A percentile compares a stretch with the other conserved stretches of the same genome.
Conservation (phyloP, 2,797 vertebrate species). For the Huso huso region DNA sequence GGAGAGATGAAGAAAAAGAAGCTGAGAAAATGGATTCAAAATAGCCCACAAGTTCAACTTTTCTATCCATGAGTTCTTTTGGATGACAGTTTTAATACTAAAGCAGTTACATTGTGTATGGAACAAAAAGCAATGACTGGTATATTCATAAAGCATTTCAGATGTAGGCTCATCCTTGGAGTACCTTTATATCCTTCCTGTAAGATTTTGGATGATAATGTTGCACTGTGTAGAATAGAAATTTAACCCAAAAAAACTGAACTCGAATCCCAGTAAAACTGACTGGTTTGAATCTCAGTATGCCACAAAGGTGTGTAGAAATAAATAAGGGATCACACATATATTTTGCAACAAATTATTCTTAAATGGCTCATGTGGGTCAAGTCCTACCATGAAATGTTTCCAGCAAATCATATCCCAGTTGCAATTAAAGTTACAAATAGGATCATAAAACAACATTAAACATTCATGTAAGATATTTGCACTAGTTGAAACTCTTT, state of each 20-base stretch:
- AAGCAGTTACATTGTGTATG: slow-evolving; percentile 11
- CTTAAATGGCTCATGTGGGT: slow-evolving; percentile 57
- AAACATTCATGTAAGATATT: slow-evolving; percentile 64
- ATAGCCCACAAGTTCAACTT: background rate
- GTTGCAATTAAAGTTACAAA: slow-evolving; percentile 56
- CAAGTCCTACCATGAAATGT: slow-evolving; percentile 44
- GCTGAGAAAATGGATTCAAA: background rate
- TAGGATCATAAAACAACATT: slow-evolving; percentile 60
- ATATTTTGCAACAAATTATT: slow-evolving; percentile 55
- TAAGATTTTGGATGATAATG: slow-evolving; percentile 14
- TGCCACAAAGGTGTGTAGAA: slow-evolving; percentile 27
- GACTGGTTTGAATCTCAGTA: slow-evolving; percentile 14
- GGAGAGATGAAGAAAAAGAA: background rate
- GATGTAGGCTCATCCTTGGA: slow-evolving; percentile 34
- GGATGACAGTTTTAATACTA: slow-evolving; percentile 4
- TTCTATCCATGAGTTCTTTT: background rate
- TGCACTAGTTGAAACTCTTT: slow-evolving; percentile 56
- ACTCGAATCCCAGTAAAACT: slow-evolving; percentile 21
- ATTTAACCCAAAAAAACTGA: slow-evolving; percentile 8
- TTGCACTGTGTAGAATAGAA: slow-evolving; percentile 19
- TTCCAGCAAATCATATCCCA: slow-evolving; percentile 52
- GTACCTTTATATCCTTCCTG: slow-evolving; percentile 28
- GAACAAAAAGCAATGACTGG: slow-evolving; percentile 7
- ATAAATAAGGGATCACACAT: slow-evolving; percentile 31
- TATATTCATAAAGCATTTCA: slow-evolving; percentile 28